phyloP scores from a whole-genome alignment of 2,797 vertebrate species.

The Selene dorsalis region DNA sequence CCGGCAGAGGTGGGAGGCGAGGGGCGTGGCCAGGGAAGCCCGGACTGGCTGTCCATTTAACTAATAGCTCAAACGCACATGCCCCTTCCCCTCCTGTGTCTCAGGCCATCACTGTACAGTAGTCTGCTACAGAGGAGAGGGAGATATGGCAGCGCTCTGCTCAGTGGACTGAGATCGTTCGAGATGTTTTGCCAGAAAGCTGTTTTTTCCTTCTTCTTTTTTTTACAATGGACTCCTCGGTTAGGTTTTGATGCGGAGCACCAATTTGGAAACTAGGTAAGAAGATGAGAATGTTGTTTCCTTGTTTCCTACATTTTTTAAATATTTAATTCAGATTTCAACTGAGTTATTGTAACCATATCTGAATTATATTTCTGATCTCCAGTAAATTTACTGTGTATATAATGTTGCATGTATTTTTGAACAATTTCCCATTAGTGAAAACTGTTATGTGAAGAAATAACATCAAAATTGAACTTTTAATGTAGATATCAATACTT shows the following conservation, averaged over 20 bases:
- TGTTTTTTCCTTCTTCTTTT: neutral
- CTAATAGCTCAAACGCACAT: neutral
- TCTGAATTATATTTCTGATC: neutral
- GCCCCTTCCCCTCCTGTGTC: neutral
- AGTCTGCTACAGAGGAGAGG: neutral
- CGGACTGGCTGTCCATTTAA: neutral
- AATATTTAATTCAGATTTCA: neutral
- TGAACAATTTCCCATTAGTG: neutral
- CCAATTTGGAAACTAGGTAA: slow-evolving; percentile 61
- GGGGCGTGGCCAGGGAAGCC: slow-evolving; percentile 41
- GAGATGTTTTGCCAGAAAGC: neutral
- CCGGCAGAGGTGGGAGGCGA: slow-evolving; percentile 22
- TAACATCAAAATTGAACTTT: neutral
- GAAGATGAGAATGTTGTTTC: slow-evolving; percentile 13
- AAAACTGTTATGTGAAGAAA: neutral
- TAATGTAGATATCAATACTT: too few species aligned
- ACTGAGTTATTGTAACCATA: neutral
- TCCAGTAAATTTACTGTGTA: neutral
- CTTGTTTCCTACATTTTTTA: neutral
- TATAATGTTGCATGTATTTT: neutral
- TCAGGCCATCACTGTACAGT: neutral
- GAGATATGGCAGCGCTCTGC: neutral
- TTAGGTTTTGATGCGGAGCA: slow-evolving; percentile 47
- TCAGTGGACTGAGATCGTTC: neutral
- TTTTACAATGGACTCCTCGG: neutral